phyloP scores from a whole-genome alignment of 2,113 vertebrate species.

The Lasiurus cinereus region DNA sequence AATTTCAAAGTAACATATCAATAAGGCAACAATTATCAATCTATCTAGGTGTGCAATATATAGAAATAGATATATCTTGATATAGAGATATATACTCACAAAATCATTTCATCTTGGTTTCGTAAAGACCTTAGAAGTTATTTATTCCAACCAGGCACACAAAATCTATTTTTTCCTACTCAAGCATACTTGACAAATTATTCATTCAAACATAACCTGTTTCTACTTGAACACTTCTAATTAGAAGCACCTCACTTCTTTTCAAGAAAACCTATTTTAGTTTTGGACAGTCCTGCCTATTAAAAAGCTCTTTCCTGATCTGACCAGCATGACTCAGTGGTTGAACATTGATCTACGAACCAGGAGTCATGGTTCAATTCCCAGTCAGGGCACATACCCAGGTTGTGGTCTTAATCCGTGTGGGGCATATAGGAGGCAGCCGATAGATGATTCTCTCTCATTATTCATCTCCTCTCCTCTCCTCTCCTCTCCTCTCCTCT shows the following conservation, averaged over 20 bases:
- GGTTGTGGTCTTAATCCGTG: no score
- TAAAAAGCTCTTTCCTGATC: not conserved
- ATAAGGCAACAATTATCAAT: not conserved
- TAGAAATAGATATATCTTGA: not conserved
- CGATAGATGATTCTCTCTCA: no score
- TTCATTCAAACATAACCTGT: not conserved
- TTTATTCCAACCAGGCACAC: not conserved
- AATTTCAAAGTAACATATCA: conserved; percentile 22
- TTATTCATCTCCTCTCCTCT: no score
- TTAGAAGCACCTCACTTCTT: not conserved
- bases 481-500: no score
- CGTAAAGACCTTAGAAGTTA: not conserved
- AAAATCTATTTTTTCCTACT: not conserved
- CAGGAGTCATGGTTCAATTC: no score
- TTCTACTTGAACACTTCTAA: conserved; percentile 46
- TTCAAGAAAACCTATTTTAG: conserved; percentile 29
- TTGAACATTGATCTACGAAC: no score
- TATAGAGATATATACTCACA: not conserved
- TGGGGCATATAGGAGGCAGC: no score
- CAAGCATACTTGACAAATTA: conserved; percentile 19
- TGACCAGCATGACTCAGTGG: no score
- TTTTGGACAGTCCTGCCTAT: not conserved
- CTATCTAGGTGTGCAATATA: not conserved
- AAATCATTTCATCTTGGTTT: conserved; percentile 53
- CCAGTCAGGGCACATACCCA: no score